Evolutionary conservation across 2,113 vertebrate species (phyloP), one percentile per base, ranked within the genome.

Genomic region (Lamprotornis superbus): DNA sequence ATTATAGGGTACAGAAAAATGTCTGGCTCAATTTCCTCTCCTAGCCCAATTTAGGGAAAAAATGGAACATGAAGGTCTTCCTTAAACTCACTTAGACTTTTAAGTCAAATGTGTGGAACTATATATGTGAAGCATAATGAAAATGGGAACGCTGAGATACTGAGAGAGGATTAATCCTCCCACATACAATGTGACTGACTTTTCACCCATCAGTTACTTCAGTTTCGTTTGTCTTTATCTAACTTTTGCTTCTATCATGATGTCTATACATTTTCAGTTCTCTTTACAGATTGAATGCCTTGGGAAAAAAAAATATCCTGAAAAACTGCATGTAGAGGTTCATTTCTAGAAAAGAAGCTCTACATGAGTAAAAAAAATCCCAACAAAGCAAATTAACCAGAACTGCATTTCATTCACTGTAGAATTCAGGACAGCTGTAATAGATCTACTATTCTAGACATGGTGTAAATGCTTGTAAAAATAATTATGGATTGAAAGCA

Each of bases 81-180:
- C 59, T 83, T 80, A 59, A 77, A 63, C 35, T 90, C 56, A 83
- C 59, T 31, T 86, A 59, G 39, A 33, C 18, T 89, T 81, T 68
- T 28, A 71, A 81, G 52, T 78, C 28, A 67, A 27, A 31, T 6
- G 4, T 70, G 30, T 70, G 63, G 74, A 35, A 77, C 21, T 12
- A 1, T 24, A 27, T 0, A 1, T 56, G 3, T n/a, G 7, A 63
- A 39, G 24, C 59, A 65, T 3, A 8, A 73, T 21, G 42, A 17
- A 63, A 67, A 90, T 25, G 40, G 64, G 63, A 77, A 65, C 0
- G 1, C 33, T 57, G 71, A 88, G 46, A 70, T 52, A 27, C 30
- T 18, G 68, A 20, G 39, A 63, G 74, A 90, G 28, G 13, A 74
- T 59, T 61, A 63, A 52, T 47, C 37, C 50, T 74, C 30, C 46